Evolutionary conservation across 2,888 invertebrate species (phyloP), one percentile per base, ranked within the genome.

Genomic region (Lycaena phlaeas): DNA sequence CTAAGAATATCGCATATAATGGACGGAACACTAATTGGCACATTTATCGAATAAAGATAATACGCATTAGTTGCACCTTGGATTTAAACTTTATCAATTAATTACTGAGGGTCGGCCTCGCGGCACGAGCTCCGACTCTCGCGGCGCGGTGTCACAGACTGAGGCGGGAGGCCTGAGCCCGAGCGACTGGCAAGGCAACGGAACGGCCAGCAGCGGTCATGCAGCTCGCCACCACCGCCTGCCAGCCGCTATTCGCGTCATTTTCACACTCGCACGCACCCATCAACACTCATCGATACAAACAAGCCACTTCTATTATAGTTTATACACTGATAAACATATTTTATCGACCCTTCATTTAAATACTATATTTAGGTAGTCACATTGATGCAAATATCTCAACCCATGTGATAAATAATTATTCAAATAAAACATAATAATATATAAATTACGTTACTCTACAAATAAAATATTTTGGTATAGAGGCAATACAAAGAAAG

Each of bases 161-260:
- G 79, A 70, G 48, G 47, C 40, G 44, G 45, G 46, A 50, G 43
- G 47, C 40, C 44, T 45, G 46, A 50, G 43, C 46, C 50, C 47
- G 51, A 46, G 41, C 47, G 40, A 37, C 42, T 41, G 14, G 37
- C 43, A 42, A 40, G 40, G 44, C 25, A 15, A 26, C 36, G 37
- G 39, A 29, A 30, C 30, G 40, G n/a, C n/a, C n/a, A 31, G 25
- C 40, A 40, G 50, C 56, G 50, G 53, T 50, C 51, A 48, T 56
- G 57, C 60, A 57, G 62, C 56, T 59, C 61, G 53, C 52, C 51
- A 51, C 47, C 60, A 57, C 57, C 59, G 54, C 55, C 57, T 48
- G 49, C 68, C 63, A 68, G 70, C 75, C 73, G 69, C 64, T 72
- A 76, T 81, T 78, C 81, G 78, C 81, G 77, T 79, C 76, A 79